phyloP scores from a whole-genome alignment of 92 coral and sea anemone genomes.

The Blastomussa wellsi region DNA sequence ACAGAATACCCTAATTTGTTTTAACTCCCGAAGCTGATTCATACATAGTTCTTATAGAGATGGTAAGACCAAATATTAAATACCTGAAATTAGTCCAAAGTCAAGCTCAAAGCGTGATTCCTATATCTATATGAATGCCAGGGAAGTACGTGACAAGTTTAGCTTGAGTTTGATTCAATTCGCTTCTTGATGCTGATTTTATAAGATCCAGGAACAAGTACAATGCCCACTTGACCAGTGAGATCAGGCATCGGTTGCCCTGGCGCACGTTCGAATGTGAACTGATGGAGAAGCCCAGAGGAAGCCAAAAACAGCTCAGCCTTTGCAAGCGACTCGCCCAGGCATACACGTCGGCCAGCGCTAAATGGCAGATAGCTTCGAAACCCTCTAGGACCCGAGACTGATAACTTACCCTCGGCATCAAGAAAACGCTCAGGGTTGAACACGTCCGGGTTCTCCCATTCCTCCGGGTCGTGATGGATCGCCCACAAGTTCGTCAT shows the following conservation, averaged over 20 bases:
- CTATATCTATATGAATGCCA: not conserved
- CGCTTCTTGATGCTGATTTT: constrained; percentile 53
- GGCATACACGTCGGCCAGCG: constrained; percentile 84
- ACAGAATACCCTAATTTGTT: too few species aligned
- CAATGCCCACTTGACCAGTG: constrained; percentile 78
- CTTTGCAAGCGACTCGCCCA: constrained; percentile 84
- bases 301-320: constrained; percentile 79
- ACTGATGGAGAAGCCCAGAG: constrained; percentile 76
- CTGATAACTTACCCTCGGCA: constrained; percentile 49
- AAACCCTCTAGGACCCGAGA: constrained; percentile 46
- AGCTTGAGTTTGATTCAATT: not conserved
- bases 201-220: constrained; percentile 77
- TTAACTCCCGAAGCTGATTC: too few species aligned
- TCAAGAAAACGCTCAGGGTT: constrained; percentile 78
- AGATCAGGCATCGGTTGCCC: constrained; percentile 75
- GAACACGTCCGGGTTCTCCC: constrained; percentile 81
- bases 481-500: constrained; percentile 85
- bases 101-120: not conserved
- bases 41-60: too few species aligned
- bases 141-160: not conserved
- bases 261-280: constrained; percentile 58
- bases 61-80: too few species aligned
- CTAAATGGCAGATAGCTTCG: constrained; percentile 85
- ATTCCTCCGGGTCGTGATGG: constrained; percentile 79
- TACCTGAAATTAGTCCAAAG: not conserved